These are phyloP conservation scores for Brachyptera risi DNA, from an alignment of 2,888 invertebrate genomes.

Conservation along the genomic window DNA sequence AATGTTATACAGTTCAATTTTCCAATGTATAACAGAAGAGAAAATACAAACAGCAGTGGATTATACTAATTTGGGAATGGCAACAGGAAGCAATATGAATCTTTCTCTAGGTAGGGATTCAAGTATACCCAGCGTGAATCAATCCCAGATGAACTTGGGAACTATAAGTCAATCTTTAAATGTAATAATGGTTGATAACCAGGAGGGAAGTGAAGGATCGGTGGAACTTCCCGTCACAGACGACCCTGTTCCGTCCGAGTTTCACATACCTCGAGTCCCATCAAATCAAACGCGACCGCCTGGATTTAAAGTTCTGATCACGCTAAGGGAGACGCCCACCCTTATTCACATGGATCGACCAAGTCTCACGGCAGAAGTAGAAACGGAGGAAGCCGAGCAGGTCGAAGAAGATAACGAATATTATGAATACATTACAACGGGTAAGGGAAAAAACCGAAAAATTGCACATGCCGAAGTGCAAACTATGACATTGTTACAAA, in stretches of 20 bases:
- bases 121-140: too few species aligned
- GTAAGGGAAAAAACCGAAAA: conserved; percentile 64
- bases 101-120: too few species aligned
- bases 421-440: conserved; percentile 63
- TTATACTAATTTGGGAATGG: not conserved
- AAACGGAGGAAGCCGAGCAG: conserved; percentile 52
- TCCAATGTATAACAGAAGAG: too few species aligned
- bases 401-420: conserved; percentile 60
- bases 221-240: too few species aligned
- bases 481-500: conserved; percentile 57
- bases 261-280: conserved; percentile 1
- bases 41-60: not conserved
- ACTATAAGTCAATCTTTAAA: too few species aligned
- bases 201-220: too few species aligned
- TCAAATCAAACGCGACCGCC: not conserved
- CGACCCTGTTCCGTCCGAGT: conserved; percentile 4
- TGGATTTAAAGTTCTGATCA: conserved; percentile 40
- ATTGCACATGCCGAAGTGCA: conserved; percentile 65
- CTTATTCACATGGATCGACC: conserved; percentile 60
- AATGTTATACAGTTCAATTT: not conserved
- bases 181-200: too few species aligned
- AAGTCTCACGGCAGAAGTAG: conserved; percentile 57
- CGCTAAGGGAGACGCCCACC: conserved; percentile 64
- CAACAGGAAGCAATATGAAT: not conserved
- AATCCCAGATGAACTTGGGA: too few species aligned